These are phyloP conservation scores for Craseonycteris thonglongyai DNA, from an alignment of 2,113 vertebrate genomes.

Conservation along the genomic window DNA sequence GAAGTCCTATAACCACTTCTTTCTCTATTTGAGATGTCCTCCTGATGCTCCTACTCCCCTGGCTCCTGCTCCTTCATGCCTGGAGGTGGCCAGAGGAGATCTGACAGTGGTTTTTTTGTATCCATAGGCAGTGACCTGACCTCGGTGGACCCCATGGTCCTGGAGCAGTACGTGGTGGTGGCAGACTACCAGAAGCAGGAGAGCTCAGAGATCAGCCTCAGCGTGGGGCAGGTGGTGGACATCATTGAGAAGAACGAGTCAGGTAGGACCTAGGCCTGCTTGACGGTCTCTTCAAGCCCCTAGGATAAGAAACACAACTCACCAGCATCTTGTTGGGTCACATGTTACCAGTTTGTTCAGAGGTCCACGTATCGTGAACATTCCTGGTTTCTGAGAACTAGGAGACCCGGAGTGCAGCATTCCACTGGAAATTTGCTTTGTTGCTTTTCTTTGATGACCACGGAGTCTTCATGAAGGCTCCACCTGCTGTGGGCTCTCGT, in stretches of 20 bases:
- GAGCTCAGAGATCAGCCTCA: slow-evolving; percentile 96
- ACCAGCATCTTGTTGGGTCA: neutral
- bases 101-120: slow-evolving; percentile 63
- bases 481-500: neutral
- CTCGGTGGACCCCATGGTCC: slow-evolving; percentile 87
- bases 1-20: neutral
- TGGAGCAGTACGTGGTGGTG: slow-evolving; percentile 97
- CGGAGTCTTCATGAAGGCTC: neutral
- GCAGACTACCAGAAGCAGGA: slow-evolving; percentile 98
- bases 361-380: neutral
- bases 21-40: neutral
- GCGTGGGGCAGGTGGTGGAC: slow-evolving; percentile 95
- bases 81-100: neutral
- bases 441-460: neutral
- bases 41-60: neutral
- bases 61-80: neutral
- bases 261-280: slow-evolving; percentile 75
- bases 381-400: neutral
- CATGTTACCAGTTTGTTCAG: neutral
- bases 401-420: neutral
- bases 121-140: slow-evolving; percentile 85
- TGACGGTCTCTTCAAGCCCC: neutral
- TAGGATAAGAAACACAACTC: neutral
- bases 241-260: slow-evolving; percentile 99
- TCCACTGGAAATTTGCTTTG: neutral